phyloP scores from a whole-genome alignment of 2,888 invertebrate species.

The Napeogenes inachia region DNA sequence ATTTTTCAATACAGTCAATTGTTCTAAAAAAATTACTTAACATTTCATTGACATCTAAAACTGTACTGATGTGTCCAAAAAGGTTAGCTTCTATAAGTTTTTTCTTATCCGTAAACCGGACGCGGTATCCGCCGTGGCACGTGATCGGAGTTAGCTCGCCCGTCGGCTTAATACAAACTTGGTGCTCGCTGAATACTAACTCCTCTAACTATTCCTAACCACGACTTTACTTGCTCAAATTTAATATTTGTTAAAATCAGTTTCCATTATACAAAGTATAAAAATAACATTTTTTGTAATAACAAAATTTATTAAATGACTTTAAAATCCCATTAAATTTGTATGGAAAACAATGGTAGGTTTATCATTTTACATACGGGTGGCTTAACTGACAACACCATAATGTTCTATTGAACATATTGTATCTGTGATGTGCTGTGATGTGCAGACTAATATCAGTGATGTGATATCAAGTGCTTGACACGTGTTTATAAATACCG shows the following conservation, averaged over 20 bases:
- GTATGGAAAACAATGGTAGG: too few relatives aligned
- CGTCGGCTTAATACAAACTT: slow-evolving; percentile 47
- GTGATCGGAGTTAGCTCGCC: slow-evolving; percentile 56
- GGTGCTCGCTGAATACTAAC: slow-evolving; percentile 55
- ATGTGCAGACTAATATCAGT: slow-evolving; percentile 17
- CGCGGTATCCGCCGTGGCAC: slow-evolving; percentile 64
- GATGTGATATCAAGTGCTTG: slow-evolving; percentile 25
- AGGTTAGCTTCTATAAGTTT: slow-evolving; percentile 27
- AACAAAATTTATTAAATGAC: too few relatives aligned
- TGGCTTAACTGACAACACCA: too few relatives aligned
- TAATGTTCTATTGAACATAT: too few relatives aligned
- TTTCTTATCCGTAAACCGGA: slow-evolving; percentile 49
- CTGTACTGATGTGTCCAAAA: slow-evolving; percentile 18
- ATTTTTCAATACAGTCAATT: too few relatives aligned
- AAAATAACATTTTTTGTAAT: too few relatives aligned
- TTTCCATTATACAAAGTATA: not conserved
- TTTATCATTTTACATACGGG: too few relatives aligned
- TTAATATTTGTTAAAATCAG: not conserved
- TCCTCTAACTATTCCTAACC: not conserved
- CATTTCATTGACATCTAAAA: slow-evolving; percentile 8
- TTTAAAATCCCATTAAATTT: too few relatives aligned
- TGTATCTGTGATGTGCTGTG: not conserved
- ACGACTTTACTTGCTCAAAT: slow-evolving; percentile 1
- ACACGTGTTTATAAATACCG: slow-evolving; percentile 24
- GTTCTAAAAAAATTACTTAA: not conserved